phyloP scores from a whole-genome alignment of 2,797 vertebrate genomes.

The Myoxocephalus aenaeus region DNA sequence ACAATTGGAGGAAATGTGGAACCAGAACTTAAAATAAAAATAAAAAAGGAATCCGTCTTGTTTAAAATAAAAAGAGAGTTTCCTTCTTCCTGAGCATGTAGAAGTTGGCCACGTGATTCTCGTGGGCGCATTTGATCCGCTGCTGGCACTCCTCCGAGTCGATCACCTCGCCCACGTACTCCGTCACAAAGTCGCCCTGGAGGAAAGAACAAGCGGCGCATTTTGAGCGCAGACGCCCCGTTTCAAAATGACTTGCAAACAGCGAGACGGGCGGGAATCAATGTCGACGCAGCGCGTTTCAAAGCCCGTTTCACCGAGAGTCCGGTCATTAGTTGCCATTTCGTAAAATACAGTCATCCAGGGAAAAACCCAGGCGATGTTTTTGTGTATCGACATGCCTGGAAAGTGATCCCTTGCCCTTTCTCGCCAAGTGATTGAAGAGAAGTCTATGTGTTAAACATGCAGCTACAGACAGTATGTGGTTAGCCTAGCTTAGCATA shows the following conservation, averaged over 20 bases:
- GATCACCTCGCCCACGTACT: constrained; percentile 98
- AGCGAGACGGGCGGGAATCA: background rate
- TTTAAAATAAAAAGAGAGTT: constrained; percentile 59
- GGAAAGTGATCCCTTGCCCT: too few species aligned
- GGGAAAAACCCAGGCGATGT: too few species aligned
- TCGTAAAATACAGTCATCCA: background rate
- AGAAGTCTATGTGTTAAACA: too few species aligned
- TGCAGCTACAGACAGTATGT: too few species aligned
- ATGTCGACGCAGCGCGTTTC: background rate
- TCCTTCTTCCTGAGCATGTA: constrained; percentile 92
- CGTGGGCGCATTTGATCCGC: constrained; percentile 96
- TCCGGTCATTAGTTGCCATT: background rate
- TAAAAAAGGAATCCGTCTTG: constrained; percentile 46
- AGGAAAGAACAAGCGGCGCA: constrained; percentile 40
- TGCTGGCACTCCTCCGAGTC: constrained; percentile 96
- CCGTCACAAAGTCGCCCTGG: constrained; percentile 97
- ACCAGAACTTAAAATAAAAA: constrained; percentile 27
- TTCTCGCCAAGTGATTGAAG: too few species aligned
- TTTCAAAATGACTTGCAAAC: background rate
- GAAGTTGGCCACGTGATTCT: constrained; percentile 96
- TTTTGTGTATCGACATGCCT: background rate
- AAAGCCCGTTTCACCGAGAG: background rate
- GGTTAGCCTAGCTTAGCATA: too few species aligned
- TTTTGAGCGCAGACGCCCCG: background rate
- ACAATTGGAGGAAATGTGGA: constrained; percentile 57